Evolutionary conservation across 2,113 vertebrate species (phyloP), one percentile per base, ranked within the genome.

Genomic region (Ramphastos sulfuratus): DNA sequence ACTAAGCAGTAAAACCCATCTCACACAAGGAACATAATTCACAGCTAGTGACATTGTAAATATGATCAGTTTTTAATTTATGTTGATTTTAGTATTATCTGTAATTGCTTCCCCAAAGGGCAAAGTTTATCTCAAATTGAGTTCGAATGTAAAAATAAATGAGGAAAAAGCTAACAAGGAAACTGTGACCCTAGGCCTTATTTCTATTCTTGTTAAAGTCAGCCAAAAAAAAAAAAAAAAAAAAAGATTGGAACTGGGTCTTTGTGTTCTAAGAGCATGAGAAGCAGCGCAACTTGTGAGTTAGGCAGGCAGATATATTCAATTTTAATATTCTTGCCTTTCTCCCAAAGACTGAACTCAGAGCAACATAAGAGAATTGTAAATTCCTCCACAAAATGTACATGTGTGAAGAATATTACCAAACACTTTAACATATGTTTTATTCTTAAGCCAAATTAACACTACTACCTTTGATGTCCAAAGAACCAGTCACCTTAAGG

Each of bases 41-140:
- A 91, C 48, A 72, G 55, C n/a, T 54, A 24, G 50, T 81, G 85
- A 79, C 59, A 37, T 25, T 67, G 48, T 87, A 94, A 95, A 88
- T 88, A 81, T 31, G 46, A 85, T 85, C 55, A 81, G 27, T n/a
- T 90, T 95, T 95, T 84, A 95, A 94, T 93, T 94, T 88, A 94
- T 94, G 82, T 86, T 91, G 61, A 83, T 95, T 86, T 78, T 69
- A 79, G 58, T 75, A 81, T 93, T 95, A 96, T 95, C 93, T 92
- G 39, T 86, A 95, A 83, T 95, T 92, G 59, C 77, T 94, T 95
- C 87, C 94, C 39, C 55, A 69, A 28, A 90, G 90, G 91, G 90
- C 94, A 95, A 94, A 94, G 93, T 91, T 95, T 96, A 96, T 96
- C 94, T 94, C 20, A 9, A 95, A 81, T 85, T 94, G 90, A 93